Evolutionary conservation across 1,140 invertebrate genomes (phyloP).

Genomic region (Leptinotarsa lineolata): DNA sequence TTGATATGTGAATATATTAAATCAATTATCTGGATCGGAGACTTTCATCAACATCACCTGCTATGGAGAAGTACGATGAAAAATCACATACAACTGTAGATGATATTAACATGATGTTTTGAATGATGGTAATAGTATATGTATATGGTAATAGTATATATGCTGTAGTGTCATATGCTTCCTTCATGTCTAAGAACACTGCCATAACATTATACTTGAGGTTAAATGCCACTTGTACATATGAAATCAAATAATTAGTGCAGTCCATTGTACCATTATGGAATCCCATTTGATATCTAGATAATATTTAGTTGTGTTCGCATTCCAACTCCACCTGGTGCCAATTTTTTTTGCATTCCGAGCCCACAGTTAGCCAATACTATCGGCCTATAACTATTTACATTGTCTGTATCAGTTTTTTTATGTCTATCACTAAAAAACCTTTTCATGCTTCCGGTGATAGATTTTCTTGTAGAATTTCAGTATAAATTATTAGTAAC

Average conservation of each 20-base stretch:
- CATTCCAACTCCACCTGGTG: slow-evolving; percentile 14
- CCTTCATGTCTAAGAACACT: no score
- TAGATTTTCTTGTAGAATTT: background rate
- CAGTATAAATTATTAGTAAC: background rate
- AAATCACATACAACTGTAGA: no score
- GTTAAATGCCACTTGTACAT: slow-evolving; percentile 12
- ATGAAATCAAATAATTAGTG: slow-evolving; percentile 10
- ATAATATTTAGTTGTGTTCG: slow-evolving; percentile 17
- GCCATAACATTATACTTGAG: no score
- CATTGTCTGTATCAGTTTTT: slow-evolving; percentile 21
- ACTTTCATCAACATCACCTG: no score
- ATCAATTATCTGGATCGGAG: no score
- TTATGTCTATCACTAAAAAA: slow-evolving; percentile 18
- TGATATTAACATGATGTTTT: no score
- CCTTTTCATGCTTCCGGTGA: slow-evolving; percentile 13
- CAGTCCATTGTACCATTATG: slow-evolving; percentile 18
- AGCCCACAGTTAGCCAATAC: background rate
- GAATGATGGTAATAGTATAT: no score
- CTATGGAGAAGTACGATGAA: no score
- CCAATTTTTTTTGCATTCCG: slow-evolving; percentile 22
- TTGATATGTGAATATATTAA: no score
- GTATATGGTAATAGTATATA: no score
- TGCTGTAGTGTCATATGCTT: no score
- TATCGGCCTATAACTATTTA: slow-evolving; percentile 23
- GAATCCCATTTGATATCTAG: slow-evolving; percentile 23